Conservation (phyloP, 2,888 invertebrate species). For the Onchidella celtica region DNA sequence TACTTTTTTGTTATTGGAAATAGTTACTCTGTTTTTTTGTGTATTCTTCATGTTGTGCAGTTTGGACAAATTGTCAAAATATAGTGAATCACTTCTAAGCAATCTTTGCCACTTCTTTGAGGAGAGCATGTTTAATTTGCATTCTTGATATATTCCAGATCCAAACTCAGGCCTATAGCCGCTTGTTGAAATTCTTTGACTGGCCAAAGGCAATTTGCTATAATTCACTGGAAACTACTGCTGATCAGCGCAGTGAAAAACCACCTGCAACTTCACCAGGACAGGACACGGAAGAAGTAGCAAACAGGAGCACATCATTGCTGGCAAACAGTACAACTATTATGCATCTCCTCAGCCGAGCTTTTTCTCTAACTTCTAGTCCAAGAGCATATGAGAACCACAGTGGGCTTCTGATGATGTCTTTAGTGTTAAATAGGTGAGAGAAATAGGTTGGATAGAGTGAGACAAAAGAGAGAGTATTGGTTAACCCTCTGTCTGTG, state of each 20-base stretch:
- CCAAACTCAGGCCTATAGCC: constrained; percentile 42
- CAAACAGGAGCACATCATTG: background rate
- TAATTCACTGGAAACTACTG: background rate
- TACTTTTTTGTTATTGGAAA: too few relatives aligned
- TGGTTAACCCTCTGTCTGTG: too few relatives aligned
- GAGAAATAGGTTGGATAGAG: background rate
- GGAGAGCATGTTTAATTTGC: too few relatives aligned
- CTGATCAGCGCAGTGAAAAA: background rate
- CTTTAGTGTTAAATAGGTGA: constrained; percentile 81
- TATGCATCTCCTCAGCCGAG: background rate
- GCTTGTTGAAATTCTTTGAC: constrained; percentile 29
- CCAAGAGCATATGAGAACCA: constrained; percentile 85
- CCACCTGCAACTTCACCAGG: background rate
- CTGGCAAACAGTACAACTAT: background rate
- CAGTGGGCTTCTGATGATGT: constrained; percentile 84
- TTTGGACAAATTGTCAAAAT: too few relatives aligned
- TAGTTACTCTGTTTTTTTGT: too few relatives aligned
- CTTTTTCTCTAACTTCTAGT: constrained; percentile 73
- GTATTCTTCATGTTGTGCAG: too few relatives aligned
- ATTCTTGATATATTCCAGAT: too few relatives aligned
- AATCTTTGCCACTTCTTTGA: too few relatives aligned
- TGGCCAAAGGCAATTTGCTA: background rate
- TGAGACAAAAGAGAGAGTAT: too few relatives aligned
- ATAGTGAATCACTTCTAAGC: too few relatives aligned
- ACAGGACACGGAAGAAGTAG: background rate